Conservation (phyloP, 2,888 invertebrate genomes). For the Choreutis nemorana region DNA sequence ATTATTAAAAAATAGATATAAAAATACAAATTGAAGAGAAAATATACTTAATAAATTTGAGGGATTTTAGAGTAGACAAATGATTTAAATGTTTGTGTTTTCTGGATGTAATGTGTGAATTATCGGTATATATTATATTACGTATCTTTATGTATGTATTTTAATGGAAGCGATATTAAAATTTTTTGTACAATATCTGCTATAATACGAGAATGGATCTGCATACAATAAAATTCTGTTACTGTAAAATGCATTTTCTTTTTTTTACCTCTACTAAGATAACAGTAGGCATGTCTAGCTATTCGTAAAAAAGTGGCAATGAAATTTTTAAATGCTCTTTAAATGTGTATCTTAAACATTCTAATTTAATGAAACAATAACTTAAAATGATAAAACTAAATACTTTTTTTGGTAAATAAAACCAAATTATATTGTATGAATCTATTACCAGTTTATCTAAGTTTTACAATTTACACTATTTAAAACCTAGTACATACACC, state of each 20-base stretch:
- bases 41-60: conserved; percentile 53
- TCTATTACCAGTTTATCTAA: no score
- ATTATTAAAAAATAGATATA: conserved; percentile 38
- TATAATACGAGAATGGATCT: conserved; percentile 59
- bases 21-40: conserved; percentile 46
- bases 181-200: conserved; percentile 66
- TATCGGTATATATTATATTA: conserved; percentile 57
- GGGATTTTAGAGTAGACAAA: conserved; percentile 51
- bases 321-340: no score
- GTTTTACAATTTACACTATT: no score
- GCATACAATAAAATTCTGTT: conserved; percentile 67
- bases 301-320: no score
- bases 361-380: no score
- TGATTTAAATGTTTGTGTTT: conserved; percentile 60
- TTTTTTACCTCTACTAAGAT: no score
- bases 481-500: no score
- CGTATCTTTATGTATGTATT: conserved; percentile 41
- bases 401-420: no score
- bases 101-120: conserved; percentile 59
- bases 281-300: no score
- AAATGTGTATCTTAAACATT: no score
- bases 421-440: no score
- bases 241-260: conserved; percentile 45
- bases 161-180: conserved; percentile 46
- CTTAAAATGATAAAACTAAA: no score